Evolutionary conservation across 1,140 invertebrate species (phyloP).

Genomic region (Ceratina japonica): DNA sequence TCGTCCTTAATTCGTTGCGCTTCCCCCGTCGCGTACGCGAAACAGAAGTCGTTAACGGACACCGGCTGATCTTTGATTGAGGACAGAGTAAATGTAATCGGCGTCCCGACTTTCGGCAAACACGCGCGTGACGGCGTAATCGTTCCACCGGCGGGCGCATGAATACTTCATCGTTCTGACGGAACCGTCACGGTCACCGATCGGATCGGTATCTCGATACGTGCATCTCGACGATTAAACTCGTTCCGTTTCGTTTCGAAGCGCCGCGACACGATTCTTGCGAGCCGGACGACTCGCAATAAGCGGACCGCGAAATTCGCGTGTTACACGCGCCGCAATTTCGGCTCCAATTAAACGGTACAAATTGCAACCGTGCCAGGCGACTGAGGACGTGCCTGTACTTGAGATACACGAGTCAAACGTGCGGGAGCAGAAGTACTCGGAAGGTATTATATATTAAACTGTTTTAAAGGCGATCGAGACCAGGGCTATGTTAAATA

Average conservation of each 20-base stretch:
- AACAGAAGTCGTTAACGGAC: neutral
- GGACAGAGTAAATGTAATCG: conserved; percentile 54
- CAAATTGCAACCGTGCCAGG: neutral
- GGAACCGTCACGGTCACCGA: conserved; percentile 37
- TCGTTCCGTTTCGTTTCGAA: too few relatives aligned
- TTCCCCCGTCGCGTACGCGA: neutral
- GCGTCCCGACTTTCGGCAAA: conserved; percentile 2
- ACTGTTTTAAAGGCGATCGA: too few relatives aligned
- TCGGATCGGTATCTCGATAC: conserved; percentile 44
- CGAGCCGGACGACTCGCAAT: neutral
- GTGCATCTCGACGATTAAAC: conserved; percentile 54
- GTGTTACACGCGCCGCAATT: neutral
- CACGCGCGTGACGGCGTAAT: conserved; percentile 48
- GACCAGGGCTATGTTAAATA: too few relatives aligned
- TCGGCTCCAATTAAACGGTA: neutral
- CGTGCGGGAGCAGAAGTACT: too few relatives aligned
- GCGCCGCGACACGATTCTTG: neutral
- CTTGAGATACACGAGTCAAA: too few relatives aligned
- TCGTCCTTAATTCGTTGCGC: neutral
- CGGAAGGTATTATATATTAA: too few relatives aligned
- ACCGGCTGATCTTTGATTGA: conserved; percentile 17
- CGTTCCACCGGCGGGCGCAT: conserved; percentile 1
- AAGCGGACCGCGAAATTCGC: neutral
- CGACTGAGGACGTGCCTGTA: too few relatives aligned
- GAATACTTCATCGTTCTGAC: conserved; percentile 43